Conservation (phyloP, 2,888 invertebrate genomes). For the Ecdyonurus torrentis region DNA sequence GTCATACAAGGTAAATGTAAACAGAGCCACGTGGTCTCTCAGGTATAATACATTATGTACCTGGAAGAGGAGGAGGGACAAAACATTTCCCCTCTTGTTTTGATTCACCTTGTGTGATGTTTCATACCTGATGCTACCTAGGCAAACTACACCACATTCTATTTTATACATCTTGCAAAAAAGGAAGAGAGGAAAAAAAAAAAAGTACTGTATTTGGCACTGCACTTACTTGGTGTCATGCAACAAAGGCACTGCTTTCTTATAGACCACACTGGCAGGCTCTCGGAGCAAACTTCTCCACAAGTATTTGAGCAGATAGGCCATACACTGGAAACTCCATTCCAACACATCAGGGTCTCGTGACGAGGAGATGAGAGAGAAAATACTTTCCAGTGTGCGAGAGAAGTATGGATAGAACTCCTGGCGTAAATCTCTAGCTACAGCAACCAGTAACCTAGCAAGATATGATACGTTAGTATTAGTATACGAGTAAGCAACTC, state of each 20-base stretch:
- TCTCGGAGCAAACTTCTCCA: conserved; percentile 36
- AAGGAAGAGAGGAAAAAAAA: neutral
- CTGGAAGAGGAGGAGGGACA: too few species aligned
- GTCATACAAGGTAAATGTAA: too few species aligned
- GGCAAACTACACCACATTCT: too few species aligned
- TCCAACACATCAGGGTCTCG: conserved; percentile 50
- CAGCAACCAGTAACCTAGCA: conserved; percentile 59
- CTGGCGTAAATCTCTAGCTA: conserved; percentile 72
- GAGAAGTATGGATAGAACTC: conserved; percentile 82
- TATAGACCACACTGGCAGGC: neutral
- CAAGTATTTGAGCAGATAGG: conserved; percentile 78
- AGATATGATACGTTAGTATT: too few species aligned
- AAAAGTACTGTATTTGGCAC: neutral
- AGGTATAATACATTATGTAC: too few species aligned
- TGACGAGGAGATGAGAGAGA: conserved; percentile 44
- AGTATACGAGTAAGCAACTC: too few species aligned
- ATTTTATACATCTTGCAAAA: too few species aligned
- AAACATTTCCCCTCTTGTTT: too few species aligned
- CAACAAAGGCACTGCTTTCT: conserved; percentile 54
- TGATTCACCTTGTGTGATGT: too few species aligned
- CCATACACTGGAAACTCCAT: conserved; percentile 68
- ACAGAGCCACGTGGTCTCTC: too few species aligned
- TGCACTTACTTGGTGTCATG: conserved; percentile 38
- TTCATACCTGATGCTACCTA: too few species aligned
- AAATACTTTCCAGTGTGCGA: conserved; percentile 52